phyloP scores from a whole-genome alignment of 1,140 invertebrate genomes.

The Atopsyche davidsoni region DNA sequence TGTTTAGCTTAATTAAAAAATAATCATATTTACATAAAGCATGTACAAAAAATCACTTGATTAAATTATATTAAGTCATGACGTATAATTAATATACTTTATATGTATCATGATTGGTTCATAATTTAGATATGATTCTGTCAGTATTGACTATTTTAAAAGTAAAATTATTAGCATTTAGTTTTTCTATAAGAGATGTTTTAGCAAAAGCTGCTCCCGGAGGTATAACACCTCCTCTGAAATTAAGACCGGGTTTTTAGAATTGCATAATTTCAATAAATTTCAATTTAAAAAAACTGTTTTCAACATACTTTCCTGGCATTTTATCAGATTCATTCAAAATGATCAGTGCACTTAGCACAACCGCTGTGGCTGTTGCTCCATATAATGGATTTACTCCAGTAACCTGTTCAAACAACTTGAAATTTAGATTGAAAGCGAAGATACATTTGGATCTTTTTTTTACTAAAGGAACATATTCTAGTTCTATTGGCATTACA shows the following conservation, averaged over 20 bases:
- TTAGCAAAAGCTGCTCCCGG: constrained; percentile 53
- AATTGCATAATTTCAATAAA: not conserved
- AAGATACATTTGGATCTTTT: not conserved
- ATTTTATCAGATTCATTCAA: constrained; percentile 71
- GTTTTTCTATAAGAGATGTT: constrained; percentile 57
- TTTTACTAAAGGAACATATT: not conserved
- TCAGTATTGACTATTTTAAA: constrained; percentile 47
- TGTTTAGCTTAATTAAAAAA: not conserved
- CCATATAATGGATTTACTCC: constrained; percentile 77
- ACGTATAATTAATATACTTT: too few relatives aligned
- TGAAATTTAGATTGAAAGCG: not conserved
- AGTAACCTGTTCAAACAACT: constrained; percentile 37
- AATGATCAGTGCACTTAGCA: constrained; percentile 68
- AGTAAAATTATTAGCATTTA: constrained; percentile 53
- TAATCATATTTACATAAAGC: not conserved
- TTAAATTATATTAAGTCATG: not conserved
- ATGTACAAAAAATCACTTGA: not conserved
- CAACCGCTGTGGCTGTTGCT: constrained; percentile 63
- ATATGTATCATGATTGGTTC: too few relatives aligned
- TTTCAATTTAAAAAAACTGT: not conserved
- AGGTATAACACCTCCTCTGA: constrained; percentile 46
- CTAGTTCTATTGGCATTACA: too few relatives aligned
- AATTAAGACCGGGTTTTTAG: constrained; percentile 21
- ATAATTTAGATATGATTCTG: constrained; percentile 8
- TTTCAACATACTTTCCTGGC: constrained; percentile 54